These are phyloP conservation scores for Sapayoa aenigma DNA, from an alignment of 2,113 vertebrate species.

Conservation along the genomic window DNA sequence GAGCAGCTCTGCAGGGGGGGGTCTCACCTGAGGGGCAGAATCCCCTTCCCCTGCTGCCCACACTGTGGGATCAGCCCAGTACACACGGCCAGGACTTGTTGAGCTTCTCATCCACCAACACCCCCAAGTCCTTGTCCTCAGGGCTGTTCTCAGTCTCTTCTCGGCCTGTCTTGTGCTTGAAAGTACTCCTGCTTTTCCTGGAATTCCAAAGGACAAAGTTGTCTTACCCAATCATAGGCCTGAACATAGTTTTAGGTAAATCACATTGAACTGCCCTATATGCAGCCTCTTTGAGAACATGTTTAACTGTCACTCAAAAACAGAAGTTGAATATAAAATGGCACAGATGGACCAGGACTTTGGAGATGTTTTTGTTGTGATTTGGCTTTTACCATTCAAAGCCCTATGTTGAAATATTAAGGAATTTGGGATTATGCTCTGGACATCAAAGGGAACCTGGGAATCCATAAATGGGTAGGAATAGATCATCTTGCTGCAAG, in stretches of 20 bases:
- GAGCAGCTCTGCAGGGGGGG: background rate
- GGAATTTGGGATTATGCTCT: background rate
- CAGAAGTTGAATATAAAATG: background rate
- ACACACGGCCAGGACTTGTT: fast-evolving
- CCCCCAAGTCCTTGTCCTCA: background rate
- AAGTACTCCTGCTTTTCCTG: background rate
- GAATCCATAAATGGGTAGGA: background rate
- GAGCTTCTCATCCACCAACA: background rate
- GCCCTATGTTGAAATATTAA: background rate
- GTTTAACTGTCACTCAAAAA: background rate
- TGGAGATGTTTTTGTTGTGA: background rate
- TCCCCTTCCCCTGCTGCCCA: background rate
- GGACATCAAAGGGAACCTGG: background rate
- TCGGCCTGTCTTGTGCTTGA: background rate
- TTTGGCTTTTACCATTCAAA: background rate
- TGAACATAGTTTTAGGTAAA: background rate
- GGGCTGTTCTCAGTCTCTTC: background rate
- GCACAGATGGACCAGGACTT: background rate
- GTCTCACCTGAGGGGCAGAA: background rate
- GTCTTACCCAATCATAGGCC: background rate
- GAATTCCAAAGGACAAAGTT: background rate
- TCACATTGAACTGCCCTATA: background rate
- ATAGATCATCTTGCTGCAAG: background rate
- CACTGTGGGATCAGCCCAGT: background rate
- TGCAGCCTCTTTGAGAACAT: background rate